Percentiles rank a stretch among this genome's conserved stretches.
These are phyloP conservation scores for Coregonus sp. DNA, from an alignment of 2,797 vertebrate species.

Conservation along the genomic window DNA sequence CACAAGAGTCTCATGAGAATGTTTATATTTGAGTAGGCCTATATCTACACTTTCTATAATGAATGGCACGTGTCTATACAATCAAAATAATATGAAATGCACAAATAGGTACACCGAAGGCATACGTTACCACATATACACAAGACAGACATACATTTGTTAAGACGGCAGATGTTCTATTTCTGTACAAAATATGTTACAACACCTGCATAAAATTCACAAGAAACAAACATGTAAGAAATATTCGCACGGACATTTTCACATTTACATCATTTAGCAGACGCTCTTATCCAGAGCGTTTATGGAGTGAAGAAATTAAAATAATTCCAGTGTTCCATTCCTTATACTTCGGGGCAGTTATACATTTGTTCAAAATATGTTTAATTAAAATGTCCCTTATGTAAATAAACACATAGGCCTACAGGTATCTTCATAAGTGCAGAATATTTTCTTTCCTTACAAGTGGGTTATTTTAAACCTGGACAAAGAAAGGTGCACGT, in stretches of 20 bases:
- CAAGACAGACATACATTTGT: conserved; percentile 56
- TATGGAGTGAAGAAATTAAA: conserved; percentile 78
- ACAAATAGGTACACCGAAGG: conserved; percentile 83
- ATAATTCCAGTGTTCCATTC: conserved; percentile 77
- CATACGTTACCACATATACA: conserved; percentile 71
- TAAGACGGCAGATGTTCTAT: conserved; percentile 62
- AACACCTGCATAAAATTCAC: conserved; percentile 71
- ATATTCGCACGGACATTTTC: conserved; percentile 58
- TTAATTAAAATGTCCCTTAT: conserved; percentile 48
- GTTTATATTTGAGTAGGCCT: conserved; percentile 84
- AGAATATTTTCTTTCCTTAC: conserved; percentile 40
- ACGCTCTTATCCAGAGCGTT: conserved; percentile 32
- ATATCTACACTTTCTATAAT: conserved; percentile 81
- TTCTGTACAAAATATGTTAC: conserved; percentile 86
- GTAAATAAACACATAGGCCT: conserved; percentile 42
- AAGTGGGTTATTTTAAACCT: conserved; percentile 22
- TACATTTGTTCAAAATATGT: conserved; percentile 54
- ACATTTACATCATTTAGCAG: too few relatives aligned
- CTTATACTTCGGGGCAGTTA: conserved; percentile 62
- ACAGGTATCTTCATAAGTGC: conserved; percentile 66
- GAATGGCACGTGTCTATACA: conserved; percentile 83
- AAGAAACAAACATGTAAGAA: conserved; percentile 60
- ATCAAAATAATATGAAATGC: conserved; percentile 78
- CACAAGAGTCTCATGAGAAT: conserved; percentile 60
- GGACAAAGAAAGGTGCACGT: conserved; percentile 53